Evolutionary conservation across 2,888 invertebrate species (phyloP).

Genomic region (Corbicula japonica): DNA sequence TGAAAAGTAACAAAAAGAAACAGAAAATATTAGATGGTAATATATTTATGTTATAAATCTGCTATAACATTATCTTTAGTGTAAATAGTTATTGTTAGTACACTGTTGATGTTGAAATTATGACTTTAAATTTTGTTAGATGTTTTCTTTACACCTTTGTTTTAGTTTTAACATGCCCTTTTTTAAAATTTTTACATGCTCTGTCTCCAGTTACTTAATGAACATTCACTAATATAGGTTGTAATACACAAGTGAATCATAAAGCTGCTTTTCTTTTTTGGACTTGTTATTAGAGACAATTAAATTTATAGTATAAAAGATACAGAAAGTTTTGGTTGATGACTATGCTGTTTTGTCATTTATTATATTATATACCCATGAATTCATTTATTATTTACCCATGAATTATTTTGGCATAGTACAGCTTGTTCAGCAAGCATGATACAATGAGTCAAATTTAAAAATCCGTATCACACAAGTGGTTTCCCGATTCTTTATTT

Average conservation of each 20-base stretch:
- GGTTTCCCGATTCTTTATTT: too few relatives aligned
- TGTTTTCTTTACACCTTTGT: neutral
- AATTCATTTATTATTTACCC: too few relatives aligned
- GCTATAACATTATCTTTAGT: neutral
- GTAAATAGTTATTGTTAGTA: neutral
- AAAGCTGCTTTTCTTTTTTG: neutral
- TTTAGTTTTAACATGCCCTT: neutral
- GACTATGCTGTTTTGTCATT: too few relatives aligned
- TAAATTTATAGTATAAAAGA: neutral
- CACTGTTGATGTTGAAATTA: neutral
- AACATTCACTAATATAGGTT: neutral
- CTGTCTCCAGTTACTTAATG: neutral
- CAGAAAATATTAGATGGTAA: constrained; percentile 73
- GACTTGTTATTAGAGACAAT: neutral
- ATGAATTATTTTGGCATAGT: too few relatives aligned
- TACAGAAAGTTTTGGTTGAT: neutral
- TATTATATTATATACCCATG: too few relatives aligned
- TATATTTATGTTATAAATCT: neutral
- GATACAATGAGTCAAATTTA: too few relatives aligned
- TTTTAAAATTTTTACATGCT: too few relatives aligned
- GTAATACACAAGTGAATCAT: neutral
- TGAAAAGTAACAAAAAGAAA: constrained; percentile 82
- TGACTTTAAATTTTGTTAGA: neutral
- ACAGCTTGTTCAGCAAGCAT: too few relatives aligned
- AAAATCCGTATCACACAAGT: too few relatives aligned